A percentile compares a stretch with the other conserved stretches of the same genome.
Evolutionary conservation across 2,113 vertebrate species (phyloP).

Genomic region (Nymphicus hollandicus): DNA sequence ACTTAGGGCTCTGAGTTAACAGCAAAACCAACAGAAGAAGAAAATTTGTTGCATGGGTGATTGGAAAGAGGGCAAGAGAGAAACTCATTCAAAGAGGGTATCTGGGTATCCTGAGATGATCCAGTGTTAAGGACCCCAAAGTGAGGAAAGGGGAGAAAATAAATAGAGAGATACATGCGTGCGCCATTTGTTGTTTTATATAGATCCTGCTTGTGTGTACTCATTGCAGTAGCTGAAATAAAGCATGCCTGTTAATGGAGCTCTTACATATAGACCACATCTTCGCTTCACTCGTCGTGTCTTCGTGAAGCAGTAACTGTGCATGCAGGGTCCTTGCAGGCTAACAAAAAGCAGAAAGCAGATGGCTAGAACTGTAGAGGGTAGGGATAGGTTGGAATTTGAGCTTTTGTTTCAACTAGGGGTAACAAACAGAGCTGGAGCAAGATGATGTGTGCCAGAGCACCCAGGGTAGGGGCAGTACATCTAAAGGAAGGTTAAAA

Average conservation of each 20-base stretch:
- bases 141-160: neutral
- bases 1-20: neutral
- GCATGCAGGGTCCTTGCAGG: neutral
- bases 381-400: neutral
- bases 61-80: neutral
- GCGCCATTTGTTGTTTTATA: neutral
- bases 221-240: neutral
- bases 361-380: neutral
- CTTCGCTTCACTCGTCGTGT: neutral
- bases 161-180: neutral
- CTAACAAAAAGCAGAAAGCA: neutral
- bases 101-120: neutral
- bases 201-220: neutral
- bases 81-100: neutral
- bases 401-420: neutral
- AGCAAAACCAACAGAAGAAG: neutral
- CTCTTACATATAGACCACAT: neutral
- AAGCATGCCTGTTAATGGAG: neutral
- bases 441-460: neutral
- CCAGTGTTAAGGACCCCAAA: neutral
- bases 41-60: neutral
- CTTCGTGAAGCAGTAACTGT: neutral
- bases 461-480: neutral
- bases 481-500: neutral
- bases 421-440: neutral